Evolutionary conservation across 2,113 vertebrate genomes (phyloP), one percentile per base, ranked within the genome.

Genomic region (Psilopsiagon aymara): DNA sequence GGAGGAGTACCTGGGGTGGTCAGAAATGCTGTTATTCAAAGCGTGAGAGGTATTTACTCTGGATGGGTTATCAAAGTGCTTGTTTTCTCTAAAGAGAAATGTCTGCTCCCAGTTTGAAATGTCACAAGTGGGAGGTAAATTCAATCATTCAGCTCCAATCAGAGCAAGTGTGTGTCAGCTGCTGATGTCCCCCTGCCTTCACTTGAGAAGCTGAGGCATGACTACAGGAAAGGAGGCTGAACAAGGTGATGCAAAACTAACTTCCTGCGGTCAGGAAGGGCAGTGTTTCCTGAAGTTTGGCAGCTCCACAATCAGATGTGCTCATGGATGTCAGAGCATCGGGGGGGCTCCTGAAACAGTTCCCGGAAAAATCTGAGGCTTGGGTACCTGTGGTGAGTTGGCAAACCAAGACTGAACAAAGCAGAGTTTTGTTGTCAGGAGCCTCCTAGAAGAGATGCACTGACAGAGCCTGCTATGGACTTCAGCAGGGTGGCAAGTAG

Each of bases 231-330:
- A 76, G 16, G 17, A 75, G 16, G 18, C 28, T 52, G 39, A 78
- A 63, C 11, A 29, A 70, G 49, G 6, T 70, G 52, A 18, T 53
- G 33, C 14, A 59, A 60, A 89, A 55, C 53, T 5, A 46, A 68
- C 5, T 25, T 82, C 39, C 31, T 55, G 44, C 1, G 3, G 8
- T 55, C 35, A 44, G 49, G 47, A 28, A 84, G 24, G 28, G 10
- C 41, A 83, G 46, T 44, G 44, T 41, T 55, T 37, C 37, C 70
- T 4, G 4, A 63, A 78, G 70, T n/a, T 6, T 39, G 39, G 27
- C 18, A 10, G 8, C 11, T 66, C 31, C 0, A 1, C 52, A 64
- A 16, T 60, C 9, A 35, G 84, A 20, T 49, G 13, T 1, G 1
- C 21, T 47, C 23, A 7, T 31, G 64, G 43, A 29, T 64, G n/a